phyloP scores from a whole-genome alignment of 2,888 invertebrate species.

The Brachycybe producta region DNA sequence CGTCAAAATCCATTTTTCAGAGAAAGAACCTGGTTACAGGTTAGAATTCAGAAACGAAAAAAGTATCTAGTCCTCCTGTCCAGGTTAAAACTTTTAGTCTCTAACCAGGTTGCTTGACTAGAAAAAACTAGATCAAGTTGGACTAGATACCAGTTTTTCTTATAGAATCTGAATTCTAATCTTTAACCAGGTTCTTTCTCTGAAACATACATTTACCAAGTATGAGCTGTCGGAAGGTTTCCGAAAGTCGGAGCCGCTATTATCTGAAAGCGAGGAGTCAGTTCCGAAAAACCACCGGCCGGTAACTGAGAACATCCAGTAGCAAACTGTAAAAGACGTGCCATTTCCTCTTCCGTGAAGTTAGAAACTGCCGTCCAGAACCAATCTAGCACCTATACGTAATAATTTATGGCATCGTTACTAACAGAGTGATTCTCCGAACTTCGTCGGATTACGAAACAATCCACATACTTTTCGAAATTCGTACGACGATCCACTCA shows the following conservation, averaged over 20 bases:
- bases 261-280: constrained; percentile 83
- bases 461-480: constrained; percentile 51
- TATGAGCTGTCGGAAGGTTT: constrained; percentile 84
- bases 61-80: no score
- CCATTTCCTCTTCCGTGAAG: constrained; percentile 85
- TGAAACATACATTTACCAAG: constrained; percentile 67
- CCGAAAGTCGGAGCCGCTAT: constrained; percentile 80
- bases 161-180: no score
- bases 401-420: background rate
- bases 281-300: constrained; percentile 76
- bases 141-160: no score
- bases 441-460: background rate
- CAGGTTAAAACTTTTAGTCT: no score
- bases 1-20: no score
- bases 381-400: constrained; percentile 56
- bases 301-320: constrained; percentile 87
- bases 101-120: no score
- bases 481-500: constrained; percentile 60
- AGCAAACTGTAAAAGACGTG: constrained; percentile 77
- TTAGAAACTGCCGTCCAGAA: constrained; percentile 81
- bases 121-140: no score
- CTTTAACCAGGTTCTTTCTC: no score
- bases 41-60: no score
- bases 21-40: no score
- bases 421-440: background rate